phyloP scores from a whole-genome alignment of 2,797 vertebrate species.

The Linurgus olivaceus region DNA sequence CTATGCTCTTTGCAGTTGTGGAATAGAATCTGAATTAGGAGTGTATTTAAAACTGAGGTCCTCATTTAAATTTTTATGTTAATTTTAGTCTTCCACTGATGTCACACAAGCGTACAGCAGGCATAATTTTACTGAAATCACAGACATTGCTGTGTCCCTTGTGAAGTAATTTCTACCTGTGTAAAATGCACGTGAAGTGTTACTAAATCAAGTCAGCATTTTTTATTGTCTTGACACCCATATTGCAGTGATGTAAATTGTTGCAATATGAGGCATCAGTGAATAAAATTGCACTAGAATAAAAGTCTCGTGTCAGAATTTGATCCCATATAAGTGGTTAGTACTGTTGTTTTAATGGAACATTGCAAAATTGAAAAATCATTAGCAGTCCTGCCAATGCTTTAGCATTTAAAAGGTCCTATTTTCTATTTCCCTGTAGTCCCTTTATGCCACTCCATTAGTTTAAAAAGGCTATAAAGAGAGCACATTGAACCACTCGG shows the following conservation, averaged over 20 bases:
- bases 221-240: neutral
- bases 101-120: neutral
- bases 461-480: slow-evolving; percentile 51
- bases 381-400: slow-evolving; percentile 32
- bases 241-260: slow-evolving; percentile 1
- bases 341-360: slow-evolving; percentile 30
- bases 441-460: slow-evolving; percentile 45
- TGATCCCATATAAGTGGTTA: neutral
- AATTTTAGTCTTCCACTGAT: slow-evolving; percentile 10
- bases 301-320: slow-evolving; percentile 18
- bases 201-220: slow-evolving; percentile 16
- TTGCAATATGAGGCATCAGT: slow-evolving; percentile 1
- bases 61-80: slow-evolving; percentile 1
- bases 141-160: neutral
- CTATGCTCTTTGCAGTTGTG: neutral
- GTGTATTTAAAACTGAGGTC: neutral
- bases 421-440: slow-evolving; percentile 37
- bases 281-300: slow-evolving; percentile 18
- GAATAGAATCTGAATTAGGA: neutral
- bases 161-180: slow-evolving; percentile 12
- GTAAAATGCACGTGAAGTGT: neutral
- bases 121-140: neutral
- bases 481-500: neutral
- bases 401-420: slow-evolving; percentile 40
- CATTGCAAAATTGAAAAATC: slow-evolving; percentile 44